Conservation (phyloP, 2,888 invertebrate genomes). For the Drosophila prolongata region DNA sequence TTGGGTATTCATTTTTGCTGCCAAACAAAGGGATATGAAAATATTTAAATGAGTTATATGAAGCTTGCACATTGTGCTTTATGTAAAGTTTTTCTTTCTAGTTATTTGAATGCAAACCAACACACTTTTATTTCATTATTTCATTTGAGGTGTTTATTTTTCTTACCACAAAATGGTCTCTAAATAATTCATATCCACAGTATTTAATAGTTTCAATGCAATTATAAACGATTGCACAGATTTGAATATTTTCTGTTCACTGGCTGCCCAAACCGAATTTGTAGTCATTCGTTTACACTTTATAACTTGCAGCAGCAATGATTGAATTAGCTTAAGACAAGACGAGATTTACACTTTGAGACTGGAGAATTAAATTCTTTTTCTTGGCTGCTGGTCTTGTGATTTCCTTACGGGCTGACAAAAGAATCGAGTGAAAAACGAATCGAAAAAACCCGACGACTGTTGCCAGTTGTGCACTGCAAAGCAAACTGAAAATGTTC, state of each 20-base stretch:
- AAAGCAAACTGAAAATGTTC: slow-evolving; percentile 67
- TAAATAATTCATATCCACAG: slow-evolving; percentile 74
- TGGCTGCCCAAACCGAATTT: slow-evolving; percentile 26
- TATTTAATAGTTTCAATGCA: slow-evolving; percentile 1
- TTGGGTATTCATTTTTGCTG: not conserved
- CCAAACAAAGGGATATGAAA: not conserved
- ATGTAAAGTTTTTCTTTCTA: not conserved
- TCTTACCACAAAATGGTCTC: slow-evolving; percentile 81
- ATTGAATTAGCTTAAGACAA: slow-evolving; percentile 25
- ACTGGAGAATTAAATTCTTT: slow-evolving; percentile 11
- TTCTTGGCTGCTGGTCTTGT: slow-evolving; percentile 34
- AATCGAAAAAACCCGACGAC: slow-evolving; percentile 57
- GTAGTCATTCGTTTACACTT: slow-evolving; percentile 21
- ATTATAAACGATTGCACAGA: slow-evolving; percentile 2
- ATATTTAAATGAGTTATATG: not conserved
- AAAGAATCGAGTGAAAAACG: slow-evolving; percentile 23
- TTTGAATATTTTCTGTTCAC: slow-evolving; percentile 11
- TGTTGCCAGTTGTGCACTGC: slow-evolving; percentile 70
- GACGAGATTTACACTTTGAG: slow-evolving; percentile 14
- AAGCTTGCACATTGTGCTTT: not conserved
- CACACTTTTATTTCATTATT: too few relatives aligned
- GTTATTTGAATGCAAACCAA: not conserved
- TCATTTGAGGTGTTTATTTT: not conserved
- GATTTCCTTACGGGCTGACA: slow-evolving; percentile 32
- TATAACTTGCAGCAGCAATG: slow-evolving; percentile 20